A percentile compares a stretch with the other conserved stretches of the same genome.
These are phyloP conservation scores for Ornithorhynchus anatinus DNA, from an alignment of 2,113 vertebrate genomes.

Conservation along the genomic window DNA sequence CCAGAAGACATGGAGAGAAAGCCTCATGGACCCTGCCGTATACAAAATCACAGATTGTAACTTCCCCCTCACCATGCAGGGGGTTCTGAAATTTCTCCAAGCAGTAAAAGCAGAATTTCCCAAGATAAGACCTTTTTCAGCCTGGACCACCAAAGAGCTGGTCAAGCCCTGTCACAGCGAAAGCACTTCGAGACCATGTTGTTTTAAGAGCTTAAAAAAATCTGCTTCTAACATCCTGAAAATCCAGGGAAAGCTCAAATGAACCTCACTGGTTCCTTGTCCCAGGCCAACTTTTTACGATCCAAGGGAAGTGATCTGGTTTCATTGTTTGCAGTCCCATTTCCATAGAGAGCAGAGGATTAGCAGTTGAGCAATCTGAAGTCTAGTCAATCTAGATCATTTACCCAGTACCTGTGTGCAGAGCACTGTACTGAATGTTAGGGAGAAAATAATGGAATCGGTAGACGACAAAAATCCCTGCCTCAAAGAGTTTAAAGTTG, in stretches of 20 bases:
- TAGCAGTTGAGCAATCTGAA: no score
- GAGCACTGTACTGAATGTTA: no score
- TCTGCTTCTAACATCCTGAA: background rate
- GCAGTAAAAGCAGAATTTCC: background rate
- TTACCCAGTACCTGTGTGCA: no score
- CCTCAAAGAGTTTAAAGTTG: no score
- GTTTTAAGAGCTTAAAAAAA: background rate
- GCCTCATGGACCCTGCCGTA: background rate
- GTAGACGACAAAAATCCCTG: no score
- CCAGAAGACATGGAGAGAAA: background rate
- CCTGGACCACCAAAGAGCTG: background rate
- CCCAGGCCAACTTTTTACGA: background rate
- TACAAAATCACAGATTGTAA: background rate
- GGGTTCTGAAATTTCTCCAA: background rate
- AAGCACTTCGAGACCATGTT: slow-evolving; percentile 1
- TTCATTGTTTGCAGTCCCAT: background rate
- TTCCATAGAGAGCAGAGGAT: background rate
- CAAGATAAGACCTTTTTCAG: background rate
- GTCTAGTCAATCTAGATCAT: no score
- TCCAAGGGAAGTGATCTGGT: background rate
- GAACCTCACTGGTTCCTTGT: background rate
- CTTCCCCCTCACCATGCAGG: background rate
- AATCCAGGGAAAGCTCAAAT: background rate
- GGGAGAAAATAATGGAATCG: no score
- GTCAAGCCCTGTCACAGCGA: background rate